Evolutionary conservation across 2,888 invertebrate genomes (phyloP), one percentile per base, ranked within the genome.

Genomic region (Mechanitis messenoides): DNA sequence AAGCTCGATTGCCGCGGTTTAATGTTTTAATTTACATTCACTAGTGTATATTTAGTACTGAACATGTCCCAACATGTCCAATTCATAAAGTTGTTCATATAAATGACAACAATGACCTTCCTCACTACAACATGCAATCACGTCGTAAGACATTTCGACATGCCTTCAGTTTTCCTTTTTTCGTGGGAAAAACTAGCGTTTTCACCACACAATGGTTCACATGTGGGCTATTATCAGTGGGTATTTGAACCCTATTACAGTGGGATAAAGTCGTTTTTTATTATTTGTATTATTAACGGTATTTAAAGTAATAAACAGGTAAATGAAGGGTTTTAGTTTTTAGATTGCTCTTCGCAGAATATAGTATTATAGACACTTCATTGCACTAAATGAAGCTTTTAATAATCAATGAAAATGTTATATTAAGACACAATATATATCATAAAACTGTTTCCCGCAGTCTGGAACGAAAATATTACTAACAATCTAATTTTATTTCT

Each of bases 111-210:
- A 55, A 61, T 67, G 69, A 72, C 70, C 71, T 70, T 69, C 66
- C 38, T 59, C 57, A 59, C 64, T 59, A 59, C 62, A 58, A 35
- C 61, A 62, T 63, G 64, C 64, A 66, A 68, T 67, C 65, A 67
- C 81, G 79, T 80, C 71, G 83, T 82, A 83, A 85, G 74, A 71
- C 66, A 78, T 85, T 85, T 84, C 85, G 74, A 84, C 84, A 83
- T 69, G 71, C 69, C 72, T 70, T 73, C 73, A 78, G 79, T 84
- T 88, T 88, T 84, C 84, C 85, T 87, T 87, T 87, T 88, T 88
- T 86, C 87, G 87, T 87, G 87, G 84, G 89, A 87, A 87, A 79
- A 79, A 75, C 73, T 70, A 69, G 69, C 79, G 81, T 87, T 87
- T 87, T 87, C 88, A 84, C 86, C 78, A 75, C 74, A 83, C 84